A percentile compares a stretch with the other conserved stretches of the same genome.
Conservation (phyloP, 1,140 invertebrate genomes). For the Panagrolaimus sp. region DNA sequence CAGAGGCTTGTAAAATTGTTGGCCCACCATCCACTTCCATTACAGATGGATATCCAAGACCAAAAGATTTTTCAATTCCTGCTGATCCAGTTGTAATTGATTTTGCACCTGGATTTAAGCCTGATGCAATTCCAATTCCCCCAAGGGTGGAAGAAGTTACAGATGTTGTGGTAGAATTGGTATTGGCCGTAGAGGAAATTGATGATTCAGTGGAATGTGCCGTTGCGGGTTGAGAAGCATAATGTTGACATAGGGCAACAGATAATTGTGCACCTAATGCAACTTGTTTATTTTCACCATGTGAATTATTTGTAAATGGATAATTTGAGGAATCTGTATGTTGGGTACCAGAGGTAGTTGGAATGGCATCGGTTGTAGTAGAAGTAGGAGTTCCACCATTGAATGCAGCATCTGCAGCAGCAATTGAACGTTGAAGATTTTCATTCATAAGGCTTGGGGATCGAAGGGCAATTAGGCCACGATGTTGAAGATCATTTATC, state of each 20-base stretch:
- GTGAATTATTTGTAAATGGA: no score
- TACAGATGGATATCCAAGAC: background rate
- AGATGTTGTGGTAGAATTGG: background rate
- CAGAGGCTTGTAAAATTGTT: slow-evolving; percentile 42
- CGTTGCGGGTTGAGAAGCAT: background rate
- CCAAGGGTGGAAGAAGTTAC: background rate
- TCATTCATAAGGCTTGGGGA: slow-evolving; percentile 12
- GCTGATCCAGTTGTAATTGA: slow-evolving; percentile 12
- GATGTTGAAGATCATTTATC: slow-evolving; percentile 1
- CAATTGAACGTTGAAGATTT: background rate
- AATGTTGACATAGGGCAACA: slow-evolving; percentile 1
- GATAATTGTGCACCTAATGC: slow-evolving; percentile 4
- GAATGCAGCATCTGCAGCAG: background rate
- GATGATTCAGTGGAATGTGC: background rate
- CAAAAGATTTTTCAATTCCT: background rate
- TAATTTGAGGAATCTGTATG: background rate
- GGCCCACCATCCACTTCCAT: slow-evolving; percentile 14
- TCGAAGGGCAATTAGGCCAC: slow-evolving; percentile 8
- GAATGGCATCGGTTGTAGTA: background rate
- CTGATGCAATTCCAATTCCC: slow-evolving; percentile 7
- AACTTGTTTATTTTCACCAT: background rate
- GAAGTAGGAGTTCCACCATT: background rate
- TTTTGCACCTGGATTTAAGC: background rate
- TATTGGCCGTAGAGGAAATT: background rate
- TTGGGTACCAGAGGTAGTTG: background rate